A percentile compares a stretch with the other conserved stretches of the same genome.
Conservation (phyloP, 2,888 invertebrate genomes). For the Nomada flava region DNA sequence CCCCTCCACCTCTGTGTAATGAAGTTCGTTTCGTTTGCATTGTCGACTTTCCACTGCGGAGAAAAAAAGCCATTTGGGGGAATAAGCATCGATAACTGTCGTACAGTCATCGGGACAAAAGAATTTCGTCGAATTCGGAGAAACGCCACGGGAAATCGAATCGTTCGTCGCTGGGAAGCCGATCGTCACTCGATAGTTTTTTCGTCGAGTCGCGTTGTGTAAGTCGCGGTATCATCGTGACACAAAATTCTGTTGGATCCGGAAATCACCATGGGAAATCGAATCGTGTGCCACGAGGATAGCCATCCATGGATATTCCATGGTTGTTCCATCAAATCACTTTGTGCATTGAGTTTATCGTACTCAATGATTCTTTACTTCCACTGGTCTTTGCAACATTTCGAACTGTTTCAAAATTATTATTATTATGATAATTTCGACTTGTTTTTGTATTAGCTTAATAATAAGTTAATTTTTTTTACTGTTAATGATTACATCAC, state of each 20-base stretch:
- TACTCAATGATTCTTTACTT: no score
- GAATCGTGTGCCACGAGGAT: slow-evolving; percentile 27
- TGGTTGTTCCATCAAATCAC: slow-evolving; percentile 12
- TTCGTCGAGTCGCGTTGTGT: not conserved
- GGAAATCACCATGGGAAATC: slow-evolving; percentile 20
- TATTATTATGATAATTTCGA: no score
- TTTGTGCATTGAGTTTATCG: not conserved
- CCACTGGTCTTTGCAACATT: no score
- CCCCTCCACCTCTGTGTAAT: not conserved
- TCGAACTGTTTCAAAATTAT: no score
- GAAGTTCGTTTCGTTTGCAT: slow-evolving; percentile 38
- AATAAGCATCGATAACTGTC: slow-evolving; percentile 36
- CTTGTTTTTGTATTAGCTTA: no score
- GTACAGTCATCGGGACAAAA: slow-evolving; percentile 13
- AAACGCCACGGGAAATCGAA: slow-evolving; percentile 27
- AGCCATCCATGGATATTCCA: slow-evolving; percentile 31
- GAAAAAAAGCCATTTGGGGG: not conserved
- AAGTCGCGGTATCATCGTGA: not conserved
- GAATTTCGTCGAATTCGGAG: not conserved
- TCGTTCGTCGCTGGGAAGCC: slow-evolving; percentile 20
- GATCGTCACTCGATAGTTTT: slow-evolving; percentile 39
- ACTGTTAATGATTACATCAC: no score
- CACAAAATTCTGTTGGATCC: not conserved
- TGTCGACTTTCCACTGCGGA: slow-evolving; percentile 8
- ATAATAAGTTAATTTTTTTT: no score